Percentiles rank a stretch among this genome's conserved stretches.
These are phyloP conservation scores for Aphelenchoides avenae DNA, from an alignment of 1,140 invertebrate species.

Conservation along the genomic window DNA sequence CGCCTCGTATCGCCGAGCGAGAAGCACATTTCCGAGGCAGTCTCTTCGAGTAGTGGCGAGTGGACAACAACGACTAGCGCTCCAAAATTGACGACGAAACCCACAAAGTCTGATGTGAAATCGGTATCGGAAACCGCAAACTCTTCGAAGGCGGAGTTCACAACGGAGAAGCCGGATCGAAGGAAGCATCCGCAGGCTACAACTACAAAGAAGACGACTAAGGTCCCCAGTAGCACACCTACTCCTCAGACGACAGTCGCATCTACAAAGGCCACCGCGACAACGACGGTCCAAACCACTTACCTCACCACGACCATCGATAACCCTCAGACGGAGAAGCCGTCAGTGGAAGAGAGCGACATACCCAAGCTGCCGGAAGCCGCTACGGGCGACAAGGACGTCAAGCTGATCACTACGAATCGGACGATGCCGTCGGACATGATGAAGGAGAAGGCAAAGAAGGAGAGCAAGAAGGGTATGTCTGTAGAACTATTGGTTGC, in stretches of 20 bases:
- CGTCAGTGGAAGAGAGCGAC: not conserved
- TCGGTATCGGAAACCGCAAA: conserved; percentile 1
- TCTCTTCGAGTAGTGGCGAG: no score
- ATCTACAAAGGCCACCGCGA: conserved; percentile 6
- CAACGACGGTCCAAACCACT: conserved; percentile 9
- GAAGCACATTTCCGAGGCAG: no score
- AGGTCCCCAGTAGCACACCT: conserved; percentile 4
- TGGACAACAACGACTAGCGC: conserved; percentile 1
- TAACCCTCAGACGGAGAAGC: conserved; percentile 12
- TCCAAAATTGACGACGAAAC: conserved; percentile 2
- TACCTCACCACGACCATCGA: conserved; percentile 13
- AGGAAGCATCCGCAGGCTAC: conserved; percentile 12
- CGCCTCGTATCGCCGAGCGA: no score
- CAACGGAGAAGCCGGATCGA: conserved; percentile 5
- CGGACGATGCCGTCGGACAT: no score
- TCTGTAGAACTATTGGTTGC: no score
- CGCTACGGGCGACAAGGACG: no score
- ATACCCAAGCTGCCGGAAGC: not conserved
- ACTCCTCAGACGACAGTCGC: conserved; percentile 5
- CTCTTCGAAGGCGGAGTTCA: conserved; percentile 4
- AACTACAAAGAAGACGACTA: not conserved
- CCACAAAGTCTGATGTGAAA: conserved; percentile 7
- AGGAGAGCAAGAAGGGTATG: no score
- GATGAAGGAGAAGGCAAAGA: no score
- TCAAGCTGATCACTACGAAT: no score